Percentiles rank a stretch among this genome's conserved stretches.
Conservation (phyloP, 2,797 vertebrate genomes). For the Ctenosaura bakeri region DNA sequence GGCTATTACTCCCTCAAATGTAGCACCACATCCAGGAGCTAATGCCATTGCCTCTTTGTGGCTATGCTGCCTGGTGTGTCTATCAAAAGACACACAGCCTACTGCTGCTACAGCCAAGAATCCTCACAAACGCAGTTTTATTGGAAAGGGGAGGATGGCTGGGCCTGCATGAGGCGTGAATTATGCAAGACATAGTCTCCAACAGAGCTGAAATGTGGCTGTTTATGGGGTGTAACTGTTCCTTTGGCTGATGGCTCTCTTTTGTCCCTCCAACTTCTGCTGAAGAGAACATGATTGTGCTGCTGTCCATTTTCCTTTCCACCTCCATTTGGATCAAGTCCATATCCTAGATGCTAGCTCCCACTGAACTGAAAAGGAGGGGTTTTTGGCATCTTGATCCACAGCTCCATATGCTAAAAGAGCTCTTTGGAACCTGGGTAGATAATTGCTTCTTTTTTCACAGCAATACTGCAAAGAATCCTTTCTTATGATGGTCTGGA, state of each 20-base stretch:
- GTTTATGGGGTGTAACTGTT: slow-evolving; percentile 12
- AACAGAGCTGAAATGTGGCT: background rate
- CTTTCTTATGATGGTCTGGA: background rate
- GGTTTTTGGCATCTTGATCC: background rate
- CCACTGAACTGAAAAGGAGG: background rate
- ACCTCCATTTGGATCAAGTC: background rate
- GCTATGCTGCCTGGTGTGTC: background rate
- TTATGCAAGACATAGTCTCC: slow-evolving; percentile 2
- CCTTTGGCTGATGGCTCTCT: background rate
- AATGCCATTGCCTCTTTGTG: background rate
- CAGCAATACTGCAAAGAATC: background rate
- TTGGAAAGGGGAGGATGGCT: slow-evolving; percentile 6
- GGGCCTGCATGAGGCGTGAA: background rate
- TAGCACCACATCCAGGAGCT: background rate
- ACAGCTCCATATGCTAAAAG: background rate
- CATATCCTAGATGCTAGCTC: background rate
- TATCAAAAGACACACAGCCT: background rate
- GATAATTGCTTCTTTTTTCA: background rate
- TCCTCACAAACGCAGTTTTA: background rate
- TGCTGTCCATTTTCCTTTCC: background rate
- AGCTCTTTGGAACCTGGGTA: background rate
- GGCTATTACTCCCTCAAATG: background rate
- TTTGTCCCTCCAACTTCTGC: slow-evolving; percentile 3
- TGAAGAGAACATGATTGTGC: background rate
- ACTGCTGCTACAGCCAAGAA: background rate